A percentile compares a stretch with the other conserved stretches of the same genome.
Evolutionary conservation across 2,888 invertebrate species (phyloP).

Genomic region (Doris montereyensis): DNA sequence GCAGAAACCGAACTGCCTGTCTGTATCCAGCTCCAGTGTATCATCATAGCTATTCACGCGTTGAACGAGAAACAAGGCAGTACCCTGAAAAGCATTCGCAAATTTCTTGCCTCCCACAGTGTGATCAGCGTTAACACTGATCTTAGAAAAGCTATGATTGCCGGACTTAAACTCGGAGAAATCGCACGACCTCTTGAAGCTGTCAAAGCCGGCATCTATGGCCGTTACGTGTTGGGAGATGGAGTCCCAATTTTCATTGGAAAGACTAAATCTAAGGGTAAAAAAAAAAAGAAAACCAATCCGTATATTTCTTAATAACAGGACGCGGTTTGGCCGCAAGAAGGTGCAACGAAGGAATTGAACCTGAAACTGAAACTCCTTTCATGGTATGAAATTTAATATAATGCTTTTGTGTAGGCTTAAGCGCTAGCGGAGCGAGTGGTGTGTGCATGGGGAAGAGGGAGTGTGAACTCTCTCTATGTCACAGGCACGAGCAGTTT

Average conservation of each 20-base stretch:
- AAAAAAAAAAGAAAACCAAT: slow-evolving; percentile 5
- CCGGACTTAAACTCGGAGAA: slow-evolving; percentile 20
- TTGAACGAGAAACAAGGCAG: slow-evolving; percentile 11
- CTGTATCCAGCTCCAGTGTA: background rate
- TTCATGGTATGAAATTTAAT: too few relatives aligned
- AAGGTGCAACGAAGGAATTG: too few relatives aligned
- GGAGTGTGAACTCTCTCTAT: too few relatives aligned
- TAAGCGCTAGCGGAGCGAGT: too few relatives aligned
- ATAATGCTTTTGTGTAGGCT: too few relatives aligned
- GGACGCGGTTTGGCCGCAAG: too few relatives aligned
- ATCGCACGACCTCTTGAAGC: slow-evolving; percentile 34
- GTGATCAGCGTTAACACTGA: slow-evolving; percentile 21
- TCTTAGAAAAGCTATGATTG: slow-evolving; percentile 31
- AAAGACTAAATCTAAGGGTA: slow-evolving; percentile 5
- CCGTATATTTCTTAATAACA: too few relatives aligned
- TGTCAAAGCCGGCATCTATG: slow-evolving; percentile 33
- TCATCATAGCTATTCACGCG: slow-evolving; percentile 9
- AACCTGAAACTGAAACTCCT: too few relatives aligned
- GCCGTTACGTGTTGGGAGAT: slow-evolving; percentile 33
- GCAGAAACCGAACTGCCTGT: slow-evolving; percentile 6
- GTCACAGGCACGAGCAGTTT: too few relatives aligned
- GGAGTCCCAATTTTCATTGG: slow-evolving; percentile 33
- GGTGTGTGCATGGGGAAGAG: too few relatives aligned
- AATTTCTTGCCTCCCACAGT: slow-evolving; percentile 8
- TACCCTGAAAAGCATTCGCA: slow-evolving; percentile 37